Percentiles rank a stretch among this genome's conserved stretches.
These are phyloP conservation scores for Astropecten irregularis DNA, from an alignment of 53 echinoderm and acorn worm genomes.

Conservation along the genomic window DNA sequence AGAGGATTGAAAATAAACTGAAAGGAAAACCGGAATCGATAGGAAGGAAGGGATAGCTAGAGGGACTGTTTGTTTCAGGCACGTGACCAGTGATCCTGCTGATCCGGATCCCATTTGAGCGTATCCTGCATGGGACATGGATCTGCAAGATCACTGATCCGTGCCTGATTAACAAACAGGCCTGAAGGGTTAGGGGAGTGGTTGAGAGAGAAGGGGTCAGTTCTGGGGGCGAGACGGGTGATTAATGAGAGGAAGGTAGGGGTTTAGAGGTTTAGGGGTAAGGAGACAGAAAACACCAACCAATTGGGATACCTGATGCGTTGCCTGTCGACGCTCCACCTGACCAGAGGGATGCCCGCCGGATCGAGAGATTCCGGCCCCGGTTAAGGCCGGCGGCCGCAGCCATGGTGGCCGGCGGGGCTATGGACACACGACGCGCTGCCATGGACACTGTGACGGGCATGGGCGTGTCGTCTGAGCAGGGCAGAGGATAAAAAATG, in stretches of 20 bases:
- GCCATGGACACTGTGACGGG: slow-evolving; percentile 87
- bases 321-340: slow-evolving; percentile 90
- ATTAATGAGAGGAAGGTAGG: slow-evolving; percentile 29
- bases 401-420: slow-evolving; percentile 81
- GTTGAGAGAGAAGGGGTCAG: too few species aligned
- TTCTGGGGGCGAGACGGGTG: neutral
- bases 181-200: too few species aligned
- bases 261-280: neutral
- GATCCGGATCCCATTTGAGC: too few species aligned
- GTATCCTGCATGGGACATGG: too few species aligned
- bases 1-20: too few species aligned
- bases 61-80: too few species aligned
- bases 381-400: slow-evolving; percentile 81
- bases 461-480: slow-evolving; percentile 90
- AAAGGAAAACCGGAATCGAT: too few species aligned
- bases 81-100: too few species aligned
- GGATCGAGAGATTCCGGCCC: slow-evolving; percentile 91
- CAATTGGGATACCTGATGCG: slow-evolving; percentile 69
- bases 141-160: too few species aligned
- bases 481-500: slow-evolving; percentile 51
- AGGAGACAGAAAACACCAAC: slow-evolving; percentile 41
- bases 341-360: slow-evolving; percentile 99
- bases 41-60: too few species aligned
- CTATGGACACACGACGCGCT: slow-evolving; percentile 92
- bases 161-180: too few species aligned